These are phyloP conservation scores for Andrena haemorrhoa DNA, from an alignment of 2,888 invertebrate species.

Conservation along the genomic window DNA sequence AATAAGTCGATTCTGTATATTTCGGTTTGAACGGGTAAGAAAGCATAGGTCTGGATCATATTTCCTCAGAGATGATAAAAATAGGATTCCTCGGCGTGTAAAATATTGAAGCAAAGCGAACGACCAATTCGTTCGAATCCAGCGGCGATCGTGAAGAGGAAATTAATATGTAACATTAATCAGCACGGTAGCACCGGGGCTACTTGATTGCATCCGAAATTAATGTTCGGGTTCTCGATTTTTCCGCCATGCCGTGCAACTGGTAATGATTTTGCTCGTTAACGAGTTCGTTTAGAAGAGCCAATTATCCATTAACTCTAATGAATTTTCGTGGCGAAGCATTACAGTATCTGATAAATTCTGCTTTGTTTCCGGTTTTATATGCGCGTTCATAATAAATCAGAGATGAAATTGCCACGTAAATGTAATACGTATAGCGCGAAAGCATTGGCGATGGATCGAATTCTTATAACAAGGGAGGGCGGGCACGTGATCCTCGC, in stretches of 20 bases:
- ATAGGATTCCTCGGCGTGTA: neutral
- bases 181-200: neutral
- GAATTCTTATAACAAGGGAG: no score
- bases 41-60: no score
- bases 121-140: neutral
- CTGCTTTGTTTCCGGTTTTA: neutral
- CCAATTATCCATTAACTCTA: conserved; percentile 1
- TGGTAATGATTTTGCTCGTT: conserved; percentile 4
- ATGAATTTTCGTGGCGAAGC: neutral
- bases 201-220: neutral
- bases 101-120: neutral
- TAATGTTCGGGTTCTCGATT: no score
- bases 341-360: neutral
- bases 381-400: neutral
- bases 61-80: neutral
- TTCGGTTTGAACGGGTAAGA: no score
- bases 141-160: neutral
- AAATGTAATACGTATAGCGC: neutral
- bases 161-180: neutral
- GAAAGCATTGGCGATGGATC: no score
- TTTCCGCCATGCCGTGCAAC: neutral
- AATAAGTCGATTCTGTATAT: no score
- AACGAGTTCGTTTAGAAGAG: conserved; percentile 15
- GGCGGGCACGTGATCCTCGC: no score
- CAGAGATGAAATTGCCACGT: neutral